phyloP scores from a whole-genome alignment of 2,888 invertebrate genomes.

The Erynnis tages region DNA sequence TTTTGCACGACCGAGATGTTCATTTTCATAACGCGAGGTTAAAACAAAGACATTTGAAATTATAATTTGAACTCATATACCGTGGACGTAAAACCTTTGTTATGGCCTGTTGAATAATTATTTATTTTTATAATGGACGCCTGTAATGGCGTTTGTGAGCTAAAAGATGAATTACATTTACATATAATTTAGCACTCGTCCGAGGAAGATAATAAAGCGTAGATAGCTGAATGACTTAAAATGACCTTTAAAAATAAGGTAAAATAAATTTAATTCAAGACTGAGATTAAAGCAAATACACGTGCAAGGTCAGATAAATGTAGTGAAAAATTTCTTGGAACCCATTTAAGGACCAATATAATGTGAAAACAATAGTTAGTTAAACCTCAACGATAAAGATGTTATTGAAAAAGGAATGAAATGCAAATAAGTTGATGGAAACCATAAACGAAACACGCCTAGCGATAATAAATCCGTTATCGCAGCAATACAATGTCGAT shows the following conservation, averaged over 20 bases:
- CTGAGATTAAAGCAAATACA: too few species aligned
- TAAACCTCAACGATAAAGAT: background rate
- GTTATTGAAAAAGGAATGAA: slow-evolving; percentile 14
- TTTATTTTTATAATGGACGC: slow-evolving; percentile 31
- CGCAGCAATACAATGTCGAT: slow-evolving; percentile 33
- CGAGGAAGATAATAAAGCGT: background rate
- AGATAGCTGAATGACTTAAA: too few species aligned
- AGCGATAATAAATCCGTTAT: slow-evolving; percentile 34
- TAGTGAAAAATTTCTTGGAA: background rate
- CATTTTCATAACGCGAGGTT: slow-evolving; percentile 46
- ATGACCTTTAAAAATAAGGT: too few species aligned
- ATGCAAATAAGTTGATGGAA: slow-evolving; percentile 26
- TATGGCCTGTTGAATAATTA: slow-evolving; percentile 31
- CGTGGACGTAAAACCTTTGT: slow-evolving; percentile 31
- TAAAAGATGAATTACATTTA: slow-evolving; percentile 22
- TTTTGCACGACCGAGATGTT: slow-evolving; percentile 42
- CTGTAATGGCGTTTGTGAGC: slow-evolving; percentile 24
- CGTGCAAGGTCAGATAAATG: too few species aligned
- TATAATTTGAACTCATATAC: slow-evolving; percentile 44
- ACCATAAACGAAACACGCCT: slow-evolving; percentile 26
- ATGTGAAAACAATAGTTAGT: slow-evolving; percentile 1
- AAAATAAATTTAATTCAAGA: too few species aligned
- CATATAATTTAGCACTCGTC: slow-evolving; percentile 11
- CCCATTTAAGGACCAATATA: background rate
- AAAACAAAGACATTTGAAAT: slow-evolving; percentile 54